Conservation (phyloP, 2,888 invertebrate genomes). For the Drosophila austrosaltans region DNA sequence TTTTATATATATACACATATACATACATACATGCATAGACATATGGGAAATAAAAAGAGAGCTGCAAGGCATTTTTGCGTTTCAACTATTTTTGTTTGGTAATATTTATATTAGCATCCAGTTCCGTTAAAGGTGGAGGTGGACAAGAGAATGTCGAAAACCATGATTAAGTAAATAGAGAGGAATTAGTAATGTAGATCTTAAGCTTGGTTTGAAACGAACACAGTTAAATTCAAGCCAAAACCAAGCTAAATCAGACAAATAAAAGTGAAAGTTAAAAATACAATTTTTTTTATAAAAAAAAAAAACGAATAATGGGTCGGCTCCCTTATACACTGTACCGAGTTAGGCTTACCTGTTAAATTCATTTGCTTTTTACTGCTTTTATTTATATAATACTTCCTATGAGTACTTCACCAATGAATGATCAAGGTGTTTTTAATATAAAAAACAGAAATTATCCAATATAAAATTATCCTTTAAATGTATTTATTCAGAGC, state of each 20-base stretch:
- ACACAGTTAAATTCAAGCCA: constrained; percentile 35
- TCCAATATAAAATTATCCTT: neutral
- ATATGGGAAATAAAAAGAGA: constrained; percentile 36
- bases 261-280: constrained; percentile 66
- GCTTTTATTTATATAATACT: no score
- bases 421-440: no score
- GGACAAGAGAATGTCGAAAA: neutral
- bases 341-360: neutral
- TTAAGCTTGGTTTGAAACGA: neutral
- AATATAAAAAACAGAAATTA: no score
- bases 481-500: neutral
- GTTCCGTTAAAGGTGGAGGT: neutral
- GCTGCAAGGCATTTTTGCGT: constrained; percentile 45
- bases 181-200: constrained; percentile 9
- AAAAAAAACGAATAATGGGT: constrained; percentile 42
- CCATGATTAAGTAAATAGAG: constrained; percentile 28
- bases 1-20: constrained; percentile 22
- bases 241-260: constrained; percentile 28
- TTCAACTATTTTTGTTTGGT: constrained; percentile 41
- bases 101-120: constrained; percentile 41
- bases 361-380: neutral
- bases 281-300: constrained; percentile 23
- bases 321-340: neutral
- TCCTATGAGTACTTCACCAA: no score
- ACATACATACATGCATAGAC: no score